These are phyloP conservation scores for Neoniphon sammara DNA, from an alignment of 2,797 vertebrate species.

Conservation along the genomic window DNA sequence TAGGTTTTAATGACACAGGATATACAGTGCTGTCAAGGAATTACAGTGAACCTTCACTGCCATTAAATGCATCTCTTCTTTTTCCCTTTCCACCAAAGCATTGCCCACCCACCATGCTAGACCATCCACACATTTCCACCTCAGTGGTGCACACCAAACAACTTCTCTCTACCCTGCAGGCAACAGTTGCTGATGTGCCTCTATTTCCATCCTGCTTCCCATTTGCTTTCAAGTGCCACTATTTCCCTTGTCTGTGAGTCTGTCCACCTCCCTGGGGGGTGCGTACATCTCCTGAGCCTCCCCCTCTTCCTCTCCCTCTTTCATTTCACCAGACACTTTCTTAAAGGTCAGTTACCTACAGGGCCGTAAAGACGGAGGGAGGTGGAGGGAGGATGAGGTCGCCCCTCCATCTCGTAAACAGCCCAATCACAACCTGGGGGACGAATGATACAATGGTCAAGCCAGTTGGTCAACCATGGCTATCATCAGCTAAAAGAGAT, in stretches of 20 bases:
- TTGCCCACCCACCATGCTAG: conserved; percentile 68
- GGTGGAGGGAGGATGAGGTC: conserved; percentile 44
- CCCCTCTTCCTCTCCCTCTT: conserved; percentile 54
- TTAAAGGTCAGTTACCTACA: conserved; percentile 78
- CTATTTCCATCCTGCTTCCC: conserved; percentile 75
- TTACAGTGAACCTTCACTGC: conserved; percentile 42
- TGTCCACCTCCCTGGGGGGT: conserved; percentile 70
- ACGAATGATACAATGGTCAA: conserved; percentile 46
- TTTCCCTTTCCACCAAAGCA: conserved; percentile 48
- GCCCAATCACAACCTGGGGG: conserved; percentile 56
- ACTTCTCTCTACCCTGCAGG: conserved; percentile 71
- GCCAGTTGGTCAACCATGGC: conserved; percentile 45
- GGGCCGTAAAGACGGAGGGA: conserved; percentile 60
- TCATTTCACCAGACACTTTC: conserved; percentile 67
- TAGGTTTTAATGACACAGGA: conserved; percentile 7
- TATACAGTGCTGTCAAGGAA: conserved; percentile 12
- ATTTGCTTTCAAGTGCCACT: conserved; percentile 79
- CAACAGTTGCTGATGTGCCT: conserved; percentile 75
- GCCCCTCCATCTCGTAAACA: conserved; percentile 53
- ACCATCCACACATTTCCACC: conserved; percentile 76
- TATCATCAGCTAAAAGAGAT: conserved; percentile 25
- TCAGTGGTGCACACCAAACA: conserved; percentile 77
- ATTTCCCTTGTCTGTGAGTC: conserved; percentile 71
- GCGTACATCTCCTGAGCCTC: conserved; percentile 64
- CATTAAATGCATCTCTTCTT: conserved; percentile 41